These are phyloP conservation scores for Steromphala cineraria DNA, from an alignment of 2,888 invertebrate species.

Conservation along the genomic window DNA sequence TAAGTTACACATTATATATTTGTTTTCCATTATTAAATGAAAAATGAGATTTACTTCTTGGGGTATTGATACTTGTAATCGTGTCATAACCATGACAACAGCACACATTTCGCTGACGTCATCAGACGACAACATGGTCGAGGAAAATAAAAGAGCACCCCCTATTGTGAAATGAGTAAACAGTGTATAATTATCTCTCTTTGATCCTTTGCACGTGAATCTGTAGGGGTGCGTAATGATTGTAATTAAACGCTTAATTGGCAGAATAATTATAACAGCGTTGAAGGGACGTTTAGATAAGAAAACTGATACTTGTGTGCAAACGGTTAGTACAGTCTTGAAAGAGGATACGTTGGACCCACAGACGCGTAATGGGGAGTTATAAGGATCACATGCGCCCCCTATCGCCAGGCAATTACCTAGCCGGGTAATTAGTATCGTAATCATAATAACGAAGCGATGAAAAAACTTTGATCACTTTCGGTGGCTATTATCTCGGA, in stretches of 20 bases:
- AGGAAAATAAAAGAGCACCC: constrained; percentile 11
- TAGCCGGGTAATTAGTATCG: neutral
- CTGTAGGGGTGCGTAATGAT: neutral
- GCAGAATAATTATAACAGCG: neutral
- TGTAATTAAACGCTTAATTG: constrained; percentile 14
- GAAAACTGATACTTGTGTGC: neutral
- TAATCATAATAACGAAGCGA: neutral
- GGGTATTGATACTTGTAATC: neutral
- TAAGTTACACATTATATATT: too few species aligned
- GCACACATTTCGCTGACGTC: neutral
- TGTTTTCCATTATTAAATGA: neutral
- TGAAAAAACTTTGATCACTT: neutral
- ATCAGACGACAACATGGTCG: neutral
- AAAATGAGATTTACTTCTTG: neutral
- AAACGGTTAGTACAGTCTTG: neutral
- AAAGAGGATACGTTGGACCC: neutral
- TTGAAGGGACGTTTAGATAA: neutral
- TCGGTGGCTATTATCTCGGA: neutral
- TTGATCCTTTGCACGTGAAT: neutral
- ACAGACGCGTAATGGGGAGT: neutral
- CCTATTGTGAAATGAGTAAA: constrained; percentile 14
- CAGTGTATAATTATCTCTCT: neutral
- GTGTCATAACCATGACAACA: neutral
- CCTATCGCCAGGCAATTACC: neutral
- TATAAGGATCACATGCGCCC: neutral